A percentile compares a stretch with the other conserved stretches of the same genome.
These are phyloP conservation scores for Batillaria attramentaria DNA, from an alignment of 1,140 invertebrate species.

Conservation along the genomic window DNA sequence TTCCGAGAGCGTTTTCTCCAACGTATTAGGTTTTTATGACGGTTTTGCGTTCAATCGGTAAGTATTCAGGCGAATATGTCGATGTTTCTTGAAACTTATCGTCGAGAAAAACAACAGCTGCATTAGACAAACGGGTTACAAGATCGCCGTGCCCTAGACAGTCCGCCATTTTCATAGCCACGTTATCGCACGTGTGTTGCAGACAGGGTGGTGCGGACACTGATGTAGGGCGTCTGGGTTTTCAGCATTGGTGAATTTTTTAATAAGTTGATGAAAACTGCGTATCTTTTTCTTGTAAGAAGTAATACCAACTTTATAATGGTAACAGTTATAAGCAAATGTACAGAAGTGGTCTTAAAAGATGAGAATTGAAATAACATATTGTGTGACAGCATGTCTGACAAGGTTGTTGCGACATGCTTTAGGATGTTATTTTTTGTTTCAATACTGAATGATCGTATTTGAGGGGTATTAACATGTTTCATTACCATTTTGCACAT, in stretches of 20 bases:
- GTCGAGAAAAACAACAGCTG: background rate
- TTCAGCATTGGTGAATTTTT: background rate
- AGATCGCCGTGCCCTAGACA: constrained; percentile 31
- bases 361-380: no score
- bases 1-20: constrained; percentile 28
- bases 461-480: background rate
- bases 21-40: constrained; percentile 61
- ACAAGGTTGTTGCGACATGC: no score
- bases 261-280: background rate
- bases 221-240: background rate
- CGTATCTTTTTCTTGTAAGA: background rate
- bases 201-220: background rate
- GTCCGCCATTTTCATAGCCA: constrained; percentile 37
- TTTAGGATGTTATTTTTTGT: no score
- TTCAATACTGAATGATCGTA: background rate
- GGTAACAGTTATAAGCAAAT: no score
- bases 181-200: constrained; percentile 25
- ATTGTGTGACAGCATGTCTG: no score
- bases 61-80: constrained; percentile 35
- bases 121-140: background rate
- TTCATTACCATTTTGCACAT: background rate
- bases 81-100: background rate
- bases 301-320: background rate
- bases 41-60: constrained; percentile 64
- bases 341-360: no score